Percentiles rank a stretch among this genome's conserved stretches.
Conservation (phyloP, 2,888 invertebrate genomes). For the Syrista parreyssii region DNA sequence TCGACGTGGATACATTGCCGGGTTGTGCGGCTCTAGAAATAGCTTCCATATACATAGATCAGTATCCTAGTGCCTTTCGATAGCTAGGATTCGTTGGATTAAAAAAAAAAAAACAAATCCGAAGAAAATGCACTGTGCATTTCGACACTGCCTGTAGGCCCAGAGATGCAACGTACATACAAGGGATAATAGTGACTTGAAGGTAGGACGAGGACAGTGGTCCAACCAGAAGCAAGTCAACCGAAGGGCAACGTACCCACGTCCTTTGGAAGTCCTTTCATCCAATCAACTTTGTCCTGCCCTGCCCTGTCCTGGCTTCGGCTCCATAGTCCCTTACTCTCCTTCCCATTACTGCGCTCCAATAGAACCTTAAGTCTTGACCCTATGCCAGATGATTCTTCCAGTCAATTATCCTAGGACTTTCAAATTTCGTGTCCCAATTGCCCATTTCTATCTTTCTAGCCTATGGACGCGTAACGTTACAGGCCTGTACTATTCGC, state of each 20-base stretch:
- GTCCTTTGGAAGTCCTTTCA: slow-evolving; percentile 5
- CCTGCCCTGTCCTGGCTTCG: neutral
- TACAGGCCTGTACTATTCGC: neutral
- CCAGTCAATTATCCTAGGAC: neutral
- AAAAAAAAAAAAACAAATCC: neutral
- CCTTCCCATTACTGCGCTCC: neutral
- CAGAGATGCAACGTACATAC: neutral
- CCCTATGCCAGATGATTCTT: neutral
- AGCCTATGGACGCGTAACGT: neutral
- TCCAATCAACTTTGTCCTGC: neutral
- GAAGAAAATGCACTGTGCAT: neutral
- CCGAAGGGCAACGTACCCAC: slow-evolving; percentile 1
- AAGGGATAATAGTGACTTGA: neutral
- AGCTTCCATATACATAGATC: slow-evolving; percentile 2
- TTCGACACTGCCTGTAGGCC: neutral
- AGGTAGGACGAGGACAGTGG: neutral
- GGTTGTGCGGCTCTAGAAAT: neutral
- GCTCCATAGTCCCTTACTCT: neutral
- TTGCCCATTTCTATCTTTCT: neutral
- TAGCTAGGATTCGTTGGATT: neutral
- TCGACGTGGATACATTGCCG: slow-evolving; percentile 15
- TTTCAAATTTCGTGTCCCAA: neutral
- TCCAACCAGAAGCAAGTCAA: slow-evolving; percentile 6
- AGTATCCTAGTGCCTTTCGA: neutral
- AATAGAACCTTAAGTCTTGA: neutral